Base-by-base conservation (phyloP, 1,140 invertebrate species). In the Megathymus violae region DNA sequence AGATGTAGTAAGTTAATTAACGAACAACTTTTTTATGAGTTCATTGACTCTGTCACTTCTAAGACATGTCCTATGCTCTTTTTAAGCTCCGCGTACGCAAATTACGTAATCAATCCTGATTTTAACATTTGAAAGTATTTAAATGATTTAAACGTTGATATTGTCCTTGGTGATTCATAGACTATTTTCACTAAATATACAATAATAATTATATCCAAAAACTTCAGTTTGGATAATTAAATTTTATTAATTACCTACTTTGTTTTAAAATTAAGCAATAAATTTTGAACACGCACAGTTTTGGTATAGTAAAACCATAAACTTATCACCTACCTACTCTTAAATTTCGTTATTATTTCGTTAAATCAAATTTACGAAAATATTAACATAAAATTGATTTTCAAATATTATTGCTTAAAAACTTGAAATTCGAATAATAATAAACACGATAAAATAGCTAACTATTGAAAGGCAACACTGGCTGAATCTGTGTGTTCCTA, bases 401-500 rank as follows among this genome's bases (percentile, higher is more conserved):
- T 14, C 19, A n/a, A n/a, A 56, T 48, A 52, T 47, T 48, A 48
- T 38, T 15, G 40, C 9, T 27, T 17, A 47, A 43, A 34, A 40
- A 16, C 50, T 43, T 19, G 9, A 19, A 13, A 40, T 38, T 44
- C 14, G 9, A 34, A 64, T 62, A 64, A 65, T 63, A 66, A 65
- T 66, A 58, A 22, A 62, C 40, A 67, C 67, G 62, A 31, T 58
- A 41, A 69, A 59, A 63, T 59, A 65, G 62, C 59, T 65, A 58
- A 68, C 67, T 62, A 67, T 66, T 73, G 72, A 70, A 82, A 80
- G 79, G 69, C 72, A 74, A 75, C 73, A 71, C 72, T 69, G 71
- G 78, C 75, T 78, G 77, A 77, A 80, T 80, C 76, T 70, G 61
- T 65, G 47, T 62, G 71, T 83, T 88, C 81, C 78, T 54, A 66